Base-by-base conservation (phyloP, 2,888 invertebrate species). In the Polia nebulosa region DNA sequence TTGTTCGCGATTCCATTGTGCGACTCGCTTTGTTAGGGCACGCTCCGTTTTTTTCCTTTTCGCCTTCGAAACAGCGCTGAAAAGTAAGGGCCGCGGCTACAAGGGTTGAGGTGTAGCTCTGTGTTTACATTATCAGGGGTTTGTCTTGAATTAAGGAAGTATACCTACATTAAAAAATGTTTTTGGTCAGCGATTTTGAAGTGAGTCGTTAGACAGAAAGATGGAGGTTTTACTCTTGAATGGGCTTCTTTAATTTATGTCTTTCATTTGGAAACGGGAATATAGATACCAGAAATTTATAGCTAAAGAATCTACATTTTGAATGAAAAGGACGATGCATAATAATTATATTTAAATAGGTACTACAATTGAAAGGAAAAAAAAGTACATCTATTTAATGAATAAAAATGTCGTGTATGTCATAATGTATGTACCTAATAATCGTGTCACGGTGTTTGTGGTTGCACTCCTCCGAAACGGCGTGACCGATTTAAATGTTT, bases 1-100 rank as follows among this genome's bases (percentile, higher is more conserved):
- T 95, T 95, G 95, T 95, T 94, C 93, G 88, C 85, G 88, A 88
- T 83, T 83, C 93, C 89, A 95, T 94, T 94, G 94, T 95, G 87
- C 85, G 78, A 86, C 80, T 75, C 87, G 91, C 93, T 92, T 95
- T 95, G 95, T 95, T 92, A 90, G 83, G 91, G 91, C 94, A 95
- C 94, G 95, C 93, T 91, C 92, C 92, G 92, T 88, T 95, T 94
- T n/a, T 93, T 81, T 92, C 91, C 91, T 92, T 93, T 93, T 91
- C 91, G 89, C 90, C 91, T 91, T 90, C 89, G 87, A 89, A 90
- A 89, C 91, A 88, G 86, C 87, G 84, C 91, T 91, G 89, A 89
- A 82, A 79, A 80, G 81, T 79, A 81, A 82, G 78, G 72, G 65
- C 67, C 70, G 45, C 17, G 34, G 66, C 41, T 73, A 82, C 73